Base-by-base conservation (phyloP, 2,797 vertebrate genomes). In the Sebastes diaconus region DNA sequence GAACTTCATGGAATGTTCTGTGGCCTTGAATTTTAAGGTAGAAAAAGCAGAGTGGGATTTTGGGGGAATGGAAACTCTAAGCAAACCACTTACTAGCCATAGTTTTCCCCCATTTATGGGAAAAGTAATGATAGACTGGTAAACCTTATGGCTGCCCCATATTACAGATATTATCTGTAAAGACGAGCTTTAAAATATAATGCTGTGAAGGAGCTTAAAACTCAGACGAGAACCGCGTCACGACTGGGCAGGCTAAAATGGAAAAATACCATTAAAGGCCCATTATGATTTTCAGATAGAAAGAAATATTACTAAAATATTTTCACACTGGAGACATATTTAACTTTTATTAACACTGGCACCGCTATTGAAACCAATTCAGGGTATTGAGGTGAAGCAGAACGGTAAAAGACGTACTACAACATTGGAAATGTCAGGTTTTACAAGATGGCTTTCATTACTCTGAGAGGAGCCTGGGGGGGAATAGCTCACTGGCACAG, bases 81-180 rank as follows among this genome's bases (percentile, higher is more conserved):
- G 81, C 79, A 73, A 85, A 79, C 71, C 73, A 86, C 86, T 84
- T 76, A 71, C 77, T 14, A 71, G 70, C 81, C 71, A 66, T 73
- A 75, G 63, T 82, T 86, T 82, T 39, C 69, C 79, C 42, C 64
- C 66, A 75, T 90, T 88, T 74, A 85, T 75, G 78, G 79, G 65
- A 73, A 85, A 83, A 83, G 75, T 88, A 91, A 93, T 89, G 87
- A 92, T 54, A 90, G 90, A 77, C 76, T 84, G 74, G 79, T 75
- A 76, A 85, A 87, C 75, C 77, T 71, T 81, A 73, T 64, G 83
- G 83, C 70, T 42, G 76, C 71, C 55, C 60, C 66, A 50, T 83
- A 79, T 80, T 81, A 68, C 61, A 30, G 83, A 87, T 81, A 81
- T 68, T 66, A 90, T 91, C 80, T 85, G 75, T 73, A 68, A 83